These are phyloP conservation scores for Aurelia aurita complex sp. Pacific DNA, from an alignment of 30 jellyfish, hydroid and myxozoan species.

Conservation along the genomic window DNA sequence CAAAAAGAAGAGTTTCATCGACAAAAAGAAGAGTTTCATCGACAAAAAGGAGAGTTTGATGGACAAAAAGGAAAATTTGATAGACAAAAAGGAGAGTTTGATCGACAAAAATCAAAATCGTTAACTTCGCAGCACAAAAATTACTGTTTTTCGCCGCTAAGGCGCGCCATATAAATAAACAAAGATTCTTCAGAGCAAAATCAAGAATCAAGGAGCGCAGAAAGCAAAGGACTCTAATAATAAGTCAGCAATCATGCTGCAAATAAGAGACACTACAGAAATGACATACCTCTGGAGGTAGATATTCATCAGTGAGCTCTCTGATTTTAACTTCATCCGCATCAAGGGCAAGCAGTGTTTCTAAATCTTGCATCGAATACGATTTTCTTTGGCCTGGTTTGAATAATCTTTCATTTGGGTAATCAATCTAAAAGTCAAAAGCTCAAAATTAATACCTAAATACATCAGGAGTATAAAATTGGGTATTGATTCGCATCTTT, in stretches of 20 bases:
- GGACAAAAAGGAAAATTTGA: no score
- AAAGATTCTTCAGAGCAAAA: not conserved
- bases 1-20: not conserved
- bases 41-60: no score
- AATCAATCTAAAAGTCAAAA: slow-evolving; percentile 60
- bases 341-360: slow-evolving; percentile 74
- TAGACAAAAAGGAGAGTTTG: no score
- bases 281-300: not conserved
- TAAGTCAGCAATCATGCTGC: not conserved
- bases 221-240: not conserved
- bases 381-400: slow-evolving; percentile 80
- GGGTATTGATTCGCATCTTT: no score
- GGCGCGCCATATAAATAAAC: no score
- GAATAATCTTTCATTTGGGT: slow-evolving; percentile 78
- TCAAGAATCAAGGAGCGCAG: not conserved
- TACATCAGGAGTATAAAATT: no score
- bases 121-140: no score
- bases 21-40: not conserved
- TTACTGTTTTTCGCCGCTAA: no score
- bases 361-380: slow-evolving; percentile 85
- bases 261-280: not conserved
- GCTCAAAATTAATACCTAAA: no score
- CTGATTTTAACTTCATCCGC: slow-evolving; percentile 69
- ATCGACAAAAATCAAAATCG: no score
- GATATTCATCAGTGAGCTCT: slow-evolving; percentile 19